These are phyloP conservation scores for Pampusana beccarii DNA, from an alignment of 2,113 vertebrate genomes.

Conservation along the genomic window DNA sequence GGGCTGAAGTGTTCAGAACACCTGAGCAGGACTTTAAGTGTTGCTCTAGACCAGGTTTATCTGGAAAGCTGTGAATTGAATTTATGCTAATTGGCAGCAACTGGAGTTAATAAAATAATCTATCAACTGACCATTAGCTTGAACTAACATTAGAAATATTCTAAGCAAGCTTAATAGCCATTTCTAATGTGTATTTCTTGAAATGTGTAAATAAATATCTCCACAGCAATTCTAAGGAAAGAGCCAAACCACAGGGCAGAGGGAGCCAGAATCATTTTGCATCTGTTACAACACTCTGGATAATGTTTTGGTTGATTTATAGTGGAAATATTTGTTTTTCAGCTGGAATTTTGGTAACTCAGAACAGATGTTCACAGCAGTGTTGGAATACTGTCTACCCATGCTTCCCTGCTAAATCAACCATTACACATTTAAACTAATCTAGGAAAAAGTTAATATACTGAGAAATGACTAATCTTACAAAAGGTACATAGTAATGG, in stretches of 20 bases:
- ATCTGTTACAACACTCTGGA: conserved; percentile 44
- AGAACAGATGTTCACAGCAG: conserved; percentile 64
- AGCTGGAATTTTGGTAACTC: conserved; percentile 56
- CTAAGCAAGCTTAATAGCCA: neutral
- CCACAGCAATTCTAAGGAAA: conserved; percentile 35
- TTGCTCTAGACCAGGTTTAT: conserved; percentile 50
- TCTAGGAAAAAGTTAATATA: conserved; percentile 1
- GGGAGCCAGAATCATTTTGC: conserved; percentile 25
- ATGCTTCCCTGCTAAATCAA: neutral
- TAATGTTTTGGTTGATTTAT: conserved; percentile 33
- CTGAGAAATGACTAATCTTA: neutral
- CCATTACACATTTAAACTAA: neutral
- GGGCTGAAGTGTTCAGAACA: neutral
- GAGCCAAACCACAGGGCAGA: conserved; percentile 31
- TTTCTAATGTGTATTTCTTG: conserved; percentile 44
- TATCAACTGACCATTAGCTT: conserved; percentile 23
- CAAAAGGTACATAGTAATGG: neutral
- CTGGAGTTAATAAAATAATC: conserved; percentile 17
- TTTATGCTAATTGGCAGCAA: conserved; percentile 56
- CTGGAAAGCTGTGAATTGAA: conserved; percentile 60
- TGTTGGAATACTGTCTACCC: conserved; percentile 34
- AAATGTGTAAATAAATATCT: conserved; percentile 65
- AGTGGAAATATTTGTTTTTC: conserved; percentile 69
- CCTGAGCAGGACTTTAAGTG: neutral
- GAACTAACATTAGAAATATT: neutral